These are phyloP conservation scores for Helleia helle DNA, from an alignment of 2,888 invertebrate genomes.

Conservation along the genomic window DNA sequence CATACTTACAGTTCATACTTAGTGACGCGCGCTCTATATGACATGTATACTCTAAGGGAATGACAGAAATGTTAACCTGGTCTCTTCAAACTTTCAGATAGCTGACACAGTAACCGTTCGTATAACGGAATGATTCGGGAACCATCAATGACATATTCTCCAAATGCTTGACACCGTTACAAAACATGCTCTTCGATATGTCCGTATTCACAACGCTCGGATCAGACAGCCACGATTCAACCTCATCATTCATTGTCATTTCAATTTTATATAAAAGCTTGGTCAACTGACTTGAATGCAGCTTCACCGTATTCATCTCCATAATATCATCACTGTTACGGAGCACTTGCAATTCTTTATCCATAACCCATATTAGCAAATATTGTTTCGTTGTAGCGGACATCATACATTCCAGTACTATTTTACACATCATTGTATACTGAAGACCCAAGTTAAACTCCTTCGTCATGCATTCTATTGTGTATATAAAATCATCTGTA, in stretches of 20 bases:
- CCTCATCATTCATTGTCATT: constrained; percentile 46
- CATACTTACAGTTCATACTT: too few relatives aligned
- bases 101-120: constrained; percentile 74
- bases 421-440: constrained; percentile 68
- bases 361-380: constrained; percentile 76
- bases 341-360: constrained; percentile 72
- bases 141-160: constrained; percentile 69
- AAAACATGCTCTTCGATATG: constrained; percentile 75
- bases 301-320: constrained; percentile 37
- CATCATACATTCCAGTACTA: constrained; percentile 65
- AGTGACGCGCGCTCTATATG: too few relatives aligned
- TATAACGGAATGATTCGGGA: constrained; percentile 66
- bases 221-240: constrained; percentile 70
- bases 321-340: constrained; percentile 37
- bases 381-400: constrained; percentile 58
- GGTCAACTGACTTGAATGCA: constrained; percentile 62
- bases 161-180: constrained; percentile 67
- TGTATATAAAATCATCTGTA: constrained; percentile 67
- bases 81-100: constrained; percentile 67
- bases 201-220: constrained; percentile 62
- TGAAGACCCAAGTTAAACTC: constrained; percentile 62
- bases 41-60: too few relatives aligned
- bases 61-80: too few relatives aligned
- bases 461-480: constrained; percentile 62
- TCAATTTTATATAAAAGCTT: constrained; percentile 75